Evolutionary conservation across 2,797 vertebrate species (phyloP).

Genomic region (Squalus acanthias): DNA sequence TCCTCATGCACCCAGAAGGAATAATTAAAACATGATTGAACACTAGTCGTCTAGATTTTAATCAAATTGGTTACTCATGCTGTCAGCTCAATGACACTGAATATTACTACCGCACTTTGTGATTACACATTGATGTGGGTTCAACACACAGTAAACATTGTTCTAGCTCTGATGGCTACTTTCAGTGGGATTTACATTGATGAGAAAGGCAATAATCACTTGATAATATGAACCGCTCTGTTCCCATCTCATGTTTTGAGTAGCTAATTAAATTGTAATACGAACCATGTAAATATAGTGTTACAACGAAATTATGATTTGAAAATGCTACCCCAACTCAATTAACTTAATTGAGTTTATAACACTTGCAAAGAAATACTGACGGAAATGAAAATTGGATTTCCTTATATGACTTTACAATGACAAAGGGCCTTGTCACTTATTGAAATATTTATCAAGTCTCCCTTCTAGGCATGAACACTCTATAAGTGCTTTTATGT

Average conservation of each 20-base stretch:
- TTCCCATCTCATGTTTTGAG: background rate
- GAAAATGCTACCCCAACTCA: background rate
- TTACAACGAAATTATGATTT: background rate
- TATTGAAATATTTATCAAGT: background rate
- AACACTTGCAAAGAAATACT: background rate
- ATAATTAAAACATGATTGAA: background rate
- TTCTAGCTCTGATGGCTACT: background rate
- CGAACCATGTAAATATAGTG: background rate
- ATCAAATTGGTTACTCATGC: background rate
- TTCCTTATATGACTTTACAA: background rate
- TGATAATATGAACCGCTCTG: background rate
- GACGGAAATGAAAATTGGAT: background rate
- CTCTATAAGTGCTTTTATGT: background rate
- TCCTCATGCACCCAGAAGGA: background rate
- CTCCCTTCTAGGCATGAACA: background rate
- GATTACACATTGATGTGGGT: background rate
- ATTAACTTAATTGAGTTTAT: background rate
- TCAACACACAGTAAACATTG: background rate
- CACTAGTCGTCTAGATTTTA: background rate
- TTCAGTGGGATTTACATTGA: background rate
- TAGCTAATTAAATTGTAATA: background rate
- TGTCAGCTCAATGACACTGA: background rate
- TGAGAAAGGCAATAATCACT: constrained; percentile 1
- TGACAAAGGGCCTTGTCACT: background rate
- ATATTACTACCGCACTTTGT: background rate